Evolutionary conservation across 2,888 invertebrate species (phyloP).

Genomic region (Noctua janthina): DNA sequence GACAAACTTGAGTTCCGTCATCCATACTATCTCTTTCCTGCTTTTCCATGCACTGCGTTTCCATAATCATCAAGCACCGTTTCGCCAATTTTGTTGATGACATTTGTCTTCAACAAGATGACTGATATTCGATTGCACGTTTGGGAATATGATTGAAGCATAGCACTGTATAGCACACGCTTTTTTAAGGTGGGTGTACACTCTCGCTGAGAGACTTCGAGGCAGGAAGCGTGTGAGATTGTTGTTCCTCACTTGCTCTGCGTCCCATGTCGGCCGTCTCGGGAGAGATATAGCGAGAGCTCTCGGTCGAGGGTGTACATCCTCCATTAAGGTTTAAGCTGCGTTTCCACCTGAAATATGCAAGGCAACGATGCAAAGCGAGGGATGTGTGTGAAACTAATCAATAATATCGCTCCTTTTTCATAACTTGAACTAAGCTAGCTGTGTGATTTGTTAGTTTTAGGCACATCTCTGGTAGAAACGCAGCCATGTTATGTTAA

Average conservation of each 20-base stretch:
- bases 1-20: constrained; percentile 72
- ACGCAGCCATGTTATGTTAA: constrained; percentile 1
- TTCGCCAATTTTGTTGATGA: constrained; percentile 12
- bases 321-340: no score
- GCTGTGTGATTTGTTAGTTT: background rate
- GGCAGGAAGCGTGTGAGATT: no score
- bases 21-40: constrained; percentile 66
- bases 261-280: no score
- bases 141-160: constrained; percentile 29
- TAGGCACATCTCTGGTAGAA: background rate
- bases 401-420: no score
- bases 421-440: background rate
- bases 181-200: constrained; percentile 56
- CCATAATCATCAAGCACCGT: constrained; percentile 88
- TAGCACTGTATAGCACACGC: constrained; percentile 71
- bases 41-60: constrained; percentile 83
- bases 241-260: no score
- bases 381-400: no score
- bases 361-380: no score
- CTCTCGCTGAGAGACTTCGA: no score
- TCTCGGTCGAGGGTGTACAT: no score
- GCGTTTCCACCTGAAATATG: no score
- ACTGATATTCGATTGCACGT: constrained; percentile 36
- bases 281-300: no score
- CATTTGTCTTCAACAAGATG: background rate